Evolutionary conservation across 2,113 vertebrate species (phyloP).

Genomic region (Phrynosoma blainvillii): DNA sequence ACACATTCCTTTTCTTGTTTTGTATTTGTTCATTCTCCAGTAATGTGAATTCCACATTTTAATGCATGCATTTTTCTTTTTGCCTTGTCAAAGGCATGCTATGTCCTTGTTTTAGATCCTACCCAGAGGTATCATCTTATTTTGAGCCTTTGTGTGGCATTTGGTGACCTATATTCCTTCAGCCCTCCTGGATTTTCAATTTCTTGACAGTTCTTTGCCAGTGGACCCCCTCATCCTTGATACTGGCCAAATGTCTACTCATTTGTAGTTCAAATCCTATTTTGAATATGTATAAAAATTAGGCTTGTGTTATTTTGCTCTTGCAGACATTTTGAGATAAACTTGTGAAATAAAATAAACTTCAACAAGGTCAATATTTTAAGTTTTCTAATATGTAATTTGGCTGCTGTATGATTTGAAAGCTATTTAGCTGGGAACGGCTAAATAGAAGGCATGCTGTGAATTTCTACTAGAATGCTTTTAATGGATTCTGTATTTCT

Average conservation of each 20-base stretch:
- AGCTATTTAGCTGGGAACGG: constrained; percentile 32
- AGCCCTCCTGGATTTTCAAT: neutral
- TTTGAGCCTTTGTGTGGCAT: neutral
- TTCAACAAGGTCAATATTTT: constrained; percentile 58
- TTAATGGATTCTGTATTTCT: constrained; percentile 65
- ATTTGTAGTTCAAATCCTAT: neutral
- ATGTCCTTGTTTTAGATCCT: neutral
- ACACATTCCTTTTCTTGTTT: neutral
- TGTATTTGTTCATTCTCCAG: neutral
- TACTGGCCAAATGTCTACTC: neutral
- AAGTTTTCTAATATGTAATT: constrained; percentile 57
- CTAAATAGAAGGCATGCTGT: constrained; percentile 51
- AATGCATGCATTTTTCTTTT: neutral
- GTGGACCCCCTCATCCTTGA: neutral
- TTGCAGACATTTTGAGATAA: constrained; percentile 34
- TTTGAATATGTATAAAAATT: neutral
- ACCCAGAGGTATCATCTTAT: neutral
- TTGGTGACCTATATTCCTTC: neutral
- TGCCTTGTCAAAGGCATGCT: neutral
- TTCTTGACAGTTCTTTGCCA: neutral
- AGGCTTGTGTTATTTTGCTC: constrained; percentile 29
- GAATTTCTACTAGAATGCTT: constrained; percentile 54
- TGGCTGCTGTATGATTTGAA: constrained; percentile 45
- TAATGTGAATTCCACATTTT: neutral
- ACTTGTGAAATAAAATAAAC: constrained; percentile 46